Evolutionary conservation across 2,888 invertebrate species (phyloP).

Genomic region (Eudemis profundana): DNA sequence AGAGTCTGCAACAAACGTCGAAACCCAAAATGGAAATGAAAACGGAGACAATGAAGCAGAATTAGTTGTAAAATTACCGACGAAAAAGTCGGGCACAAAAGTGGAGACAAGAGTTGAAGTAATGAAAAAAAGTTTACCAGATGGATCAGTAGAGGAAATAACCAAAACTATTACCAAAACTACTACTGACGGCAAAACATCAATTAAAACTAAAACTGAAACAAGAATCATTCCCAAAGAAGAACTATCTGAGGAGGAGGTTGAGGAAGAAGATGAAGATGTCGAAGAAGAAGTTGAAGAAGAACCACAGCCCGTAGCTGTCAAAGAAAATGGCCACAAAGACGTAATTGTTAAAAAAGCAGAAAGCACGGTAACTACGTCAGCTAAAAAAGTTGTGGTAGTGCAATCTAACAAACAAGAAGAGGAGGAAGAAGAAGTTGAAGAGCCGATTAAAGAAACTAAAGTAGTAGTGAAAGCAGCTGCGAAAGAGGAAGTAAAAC

Average conservation of each 20-base stretch:
- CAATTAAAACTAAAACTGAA: constrained; percentile 76
- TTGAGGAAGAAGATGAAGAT: constrained; percentile 57
- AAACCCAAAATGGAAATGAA: constrained; percentile 64
- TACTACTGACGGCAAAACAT: constrained; percentile 76
- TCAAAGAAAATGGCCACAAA: constrained; percentile 56
- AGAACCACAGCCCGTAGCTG: constrained; percentile 49
- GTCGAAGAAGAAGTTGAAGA: constrained; percentile 62
- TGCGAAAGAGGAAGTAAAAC: constrained; percentile 47
- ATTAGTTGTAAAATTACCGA: constrained; percentile 71
- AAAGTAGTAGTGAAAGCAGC: constrained; percentile 54
- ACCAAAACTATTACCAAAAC: constrained; percentile 79
- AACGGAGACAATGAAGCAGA: constrained; percentile 73
- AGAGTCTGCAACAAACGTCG: constrained; percentile 53
- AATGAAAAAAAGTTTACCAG: constrained; percentile 69
- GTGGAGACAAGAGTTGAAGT: constrained; percentile 79
- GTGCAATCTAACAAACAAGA: constrained; percentile 54
- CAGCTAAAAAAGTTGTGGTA: constrained; percentile 70
- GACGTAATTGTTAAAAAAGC: constrained; percentile 63
- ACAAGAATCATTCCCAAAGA: constrained; percentile 74
- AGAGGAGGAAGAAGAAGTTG: constrained; percentile 54
- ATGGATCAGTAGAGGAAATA: constrained; percentile 74
- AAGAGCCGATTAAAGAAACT: constrained; percentile 58
- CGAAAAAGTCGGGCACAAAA: constrained; percentile 74
- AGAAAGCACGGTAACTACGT: constrained; percentile 69
- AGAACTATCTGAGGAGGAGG: constrained; percentile 54